A percentile compares a stretch with the other conserved stretches of the same genome.
phyloP scores from a whole-genome alignment of 2,888 invertebrate genomes.

The Xanthia togata region DNA sequence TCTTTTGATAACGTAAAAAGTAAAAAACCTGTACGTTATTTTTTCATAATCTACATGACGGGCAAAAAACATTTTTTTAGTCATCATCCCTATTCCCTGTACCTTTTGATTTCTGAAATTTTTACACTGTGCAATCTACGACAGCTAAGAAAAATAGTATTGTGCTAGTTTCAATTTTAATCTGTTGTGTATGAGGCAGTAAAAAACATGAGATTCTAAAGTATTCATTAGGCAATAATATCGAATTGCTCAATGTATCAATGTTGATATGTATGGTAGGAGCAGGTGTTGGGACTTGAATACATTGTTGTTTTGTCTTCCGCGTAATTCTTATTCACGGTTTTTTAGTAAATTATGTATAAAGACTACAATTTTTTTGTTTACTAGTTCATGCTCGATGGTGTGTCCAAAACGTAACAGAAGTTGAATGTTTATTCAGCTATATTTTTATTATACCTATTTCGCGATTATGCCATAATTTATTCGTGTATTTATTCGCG shows the following conservation, averaged over 20 bases:
- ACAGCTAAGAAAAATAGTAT: neutral
- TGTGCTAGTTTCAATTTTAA: neutral
- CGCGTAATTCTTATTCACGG: neutral
- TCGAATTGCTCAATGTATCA: constrained; percentile 20
- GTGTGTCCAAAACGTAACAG: neutral
- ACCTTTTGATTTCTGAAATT: neutral
- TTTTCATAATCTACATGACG: too few species aligned
- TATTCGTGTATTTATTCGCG: too few species aligned
- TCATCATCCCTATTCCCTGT: too few species aligned
- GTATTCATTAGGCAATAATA: constrained; percentile 15
- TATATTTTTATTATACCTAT: neutral
- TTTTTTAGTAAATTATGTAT: neutral
- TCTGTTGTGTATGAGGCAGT: neutral
- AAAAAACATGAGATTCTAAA: neutral
- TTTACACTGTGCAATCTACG: too few species aligned
- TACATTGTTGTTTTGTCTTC: neutral
- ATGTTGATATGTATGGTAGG: neutral
- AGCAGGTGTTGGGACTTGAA: neutral
- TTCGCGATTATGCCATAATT: neutral
- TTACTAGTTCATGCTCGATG: constrained; percentile 11
- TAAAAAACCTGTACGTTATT: too few species aligned
- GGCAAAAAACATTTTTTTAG: too few species aligned
- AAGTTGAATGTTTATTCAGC: neutral
- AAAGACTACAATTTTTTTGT: neutral
- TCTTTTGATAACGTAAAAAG: too few species aligned